phyloP scores from a whole-genome alignment of 2,888 invertebrate genomes.

The Dioctria rufipes region DNA sequence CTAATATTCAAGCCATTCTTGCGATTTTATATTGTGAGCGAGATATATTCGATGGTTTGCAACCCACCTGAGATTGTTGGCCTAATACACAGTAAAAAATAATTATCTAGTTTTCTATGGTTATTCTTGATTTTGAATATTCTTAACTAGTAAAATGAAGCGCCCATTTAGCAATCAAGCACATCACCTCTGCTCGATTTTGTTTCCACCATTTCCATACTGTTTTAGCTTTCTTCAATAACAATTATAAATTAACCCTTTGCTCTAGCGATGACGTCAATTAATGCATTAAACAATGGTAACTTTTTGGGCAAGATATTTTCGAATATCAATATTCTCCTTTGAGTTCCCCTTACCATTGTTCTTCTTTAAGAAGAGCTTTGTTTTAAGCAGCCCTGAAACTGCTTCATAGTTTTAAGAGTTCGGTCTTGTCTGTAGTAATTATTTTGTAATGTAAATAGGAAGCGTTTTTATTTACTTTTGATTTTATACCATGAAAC shows the following conservation, averaged over 20 bases:
- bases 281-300: slow-evolving; percentile 12
- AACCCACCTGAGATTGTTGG: too few relatives aligned
- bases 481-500: slow-evolving; percentile 24
- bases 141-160: too few relatives aligned
- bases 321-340: not conserved
- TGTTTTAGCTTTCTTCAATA: too few relatives aligned
- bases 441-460: slow-evolving; percentile 40
- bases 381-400: not conserved
- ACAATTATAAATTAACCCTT: not conserved
- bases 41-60: too few relatives aligned
- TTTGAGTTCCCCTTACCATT: not conserved
- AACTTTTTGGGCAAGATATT: not conserved
- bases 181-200: too few relatives aligned
- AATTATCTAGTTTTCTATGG: too few relatives aligned
- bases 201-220: not conserved
- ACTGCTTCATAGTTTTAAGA: not conserved
- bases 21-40: too few relatives aligned
- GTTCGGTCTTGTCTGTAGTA: not conserved
- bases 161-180: too few relatives aligned
- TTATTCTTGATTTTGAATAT: too few relatives aligned
- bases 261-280: slow-evolving; percentile 51
- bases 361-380: not conserved
- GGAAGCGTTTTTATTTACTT: slow-evolving; percentile 19
- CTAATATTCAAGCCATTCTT: too few relatives aligned
- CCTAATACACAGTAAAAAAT: too few relatives aligned